Percentiles rank a stretch among this genome's conserved stretches.
phyloP scores from a whole-genome alignment of 2,888 invertebrate genomes.

The Schizaphis graminum region DNA sequence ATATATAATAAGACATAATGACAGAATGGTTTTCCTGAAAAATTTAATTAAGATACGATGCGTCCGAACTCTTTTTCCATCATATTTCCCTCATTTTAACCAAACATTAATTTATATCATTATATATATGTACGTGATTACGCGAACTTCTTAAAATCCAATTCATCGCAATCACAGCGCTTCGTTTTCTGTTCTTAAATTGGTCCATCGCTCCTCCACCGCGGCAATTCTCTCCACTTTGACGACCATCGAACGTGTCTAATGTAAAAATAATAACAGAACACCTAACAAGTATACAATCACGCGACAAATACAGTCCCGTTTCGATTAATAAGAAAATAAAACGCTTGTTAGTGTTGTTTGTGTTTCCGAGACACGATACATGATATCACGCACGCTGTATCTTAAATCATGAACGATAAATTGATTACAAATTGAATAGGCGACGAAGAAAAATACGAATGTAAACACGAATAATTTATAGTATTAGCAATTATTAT shows the following conservation, averaged over 20 bases:
- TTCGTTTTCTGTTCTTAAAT: neutral
- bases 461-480: neutral
- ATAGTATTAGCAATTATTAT: neutral
- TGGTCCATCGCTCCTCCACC: too few relatives aligned
- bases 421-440: too few relatives aligned
- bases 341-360: neutral
- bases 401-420: too few relatives aligned
- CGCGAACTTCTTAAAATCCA: slow-evolving; percentile 13
- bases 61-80: neutral
- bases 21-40: neutral
- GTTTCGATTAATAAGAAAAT: neutral
- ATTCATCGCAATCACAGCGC: neutral
- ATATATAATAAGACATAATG: neutral
- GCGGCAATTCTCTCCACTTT: neutral
- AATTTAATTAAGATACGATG: slow-evolving; percentile 5
- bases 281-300: neutral
- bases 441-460: neutral
- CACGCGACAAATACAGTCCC: neutral
- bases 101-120: neutral
- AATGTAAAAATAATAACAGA: neutral
- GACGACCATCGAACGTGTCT: neutral
- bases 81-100: neutral
- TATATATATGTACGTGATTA: neutral
- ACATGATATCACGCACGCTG: too few relatives aligned
- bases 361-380: neutral